Conservation (phyloP, 2,797 vertebrate genomes). For the Acrossocheilus fasciatus region DNA sequence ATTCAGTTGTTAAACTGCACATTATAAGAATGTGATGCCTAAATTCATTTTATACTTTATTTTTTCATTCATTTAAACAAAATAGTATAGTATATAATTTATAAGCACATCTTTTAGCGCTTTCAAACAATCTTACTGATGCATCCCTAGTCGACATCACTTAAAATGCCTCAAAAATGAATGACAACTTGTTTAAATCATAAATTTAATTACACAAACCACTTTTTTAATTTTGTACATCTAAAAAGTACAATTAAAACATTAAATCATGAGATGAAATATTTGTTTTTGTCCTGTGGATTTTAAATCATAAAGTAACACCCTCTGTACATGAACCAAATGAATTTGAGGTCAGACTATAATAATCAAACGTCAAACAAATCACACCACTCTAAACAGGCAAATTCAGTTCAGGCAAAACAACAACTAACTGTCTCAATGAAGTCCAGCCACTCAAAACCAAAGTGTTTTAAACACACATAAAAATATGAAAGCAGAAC, state of each 20-base stretch:
- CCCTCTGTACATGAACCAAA: not conserved
- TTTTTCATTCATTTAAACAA: not conserved
- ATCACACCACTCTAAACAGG: not conserved
- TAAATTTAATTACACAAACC: not conserved
- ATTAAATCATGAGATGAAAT: not conserved
- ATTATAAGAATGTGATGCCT: not conserved
- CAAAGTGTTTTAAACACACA: not conserved
- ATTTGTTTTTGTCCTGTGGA: not conserved
- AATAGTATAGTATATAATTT: not conserved
- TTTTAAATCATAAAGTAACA: not conserved
- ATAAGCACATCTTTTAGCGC: not conserved
- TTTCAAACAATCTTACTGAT: not conserved
- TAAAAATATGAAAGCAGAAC: not conserved
- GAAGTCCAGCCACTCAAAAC: not conserved
- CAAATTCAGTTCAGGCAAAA: not conserved
- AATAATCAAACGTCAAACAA: constrained; percentile 15
- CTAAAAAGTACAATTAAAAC: not conserved
- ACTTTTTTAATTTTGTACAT: not conserved
- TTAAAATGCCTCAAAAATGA: not conserved
- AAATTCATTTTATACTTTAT: not conserved
- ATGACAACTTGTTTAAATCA: not conserved
- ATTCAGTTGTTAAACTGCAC: not conserved
- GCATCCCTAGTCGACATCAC: not conserved
- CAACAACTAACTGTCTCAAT: constrained; percentile 1
- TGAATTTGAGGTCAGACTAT: not conserved